These are phyloP conservation scores for Coptodon rendalli DNA, from an alignment of 2,113 vertebrate genomes.

Conservation along the genomic window DNA sequence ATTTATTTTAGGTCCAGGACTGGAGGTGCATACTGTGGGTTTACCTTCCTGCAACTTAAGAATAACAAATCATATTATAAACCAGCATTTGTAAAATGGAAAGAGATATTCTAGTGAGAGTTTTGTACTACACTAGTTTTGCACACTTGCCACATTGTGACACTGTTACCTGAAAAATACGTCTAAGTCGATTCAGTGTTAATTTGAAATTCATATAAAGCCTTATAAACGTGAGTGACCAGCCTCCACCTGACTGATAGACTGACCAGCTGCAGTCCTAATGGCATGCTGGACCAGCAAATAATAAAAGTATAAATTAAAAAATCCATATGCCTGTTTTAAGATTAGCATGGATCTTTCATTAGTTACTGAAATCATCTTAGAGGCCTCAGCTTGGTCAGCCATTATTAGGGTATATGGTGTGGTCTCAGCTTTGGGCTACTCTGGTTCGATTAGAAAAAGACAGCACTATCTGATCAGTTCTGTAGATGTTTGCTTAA, in stretches of 20 bases:
- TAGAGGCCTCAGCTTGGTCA: not conserved
- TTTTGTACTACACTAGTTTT: not conserved
- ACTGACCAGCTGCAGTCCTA: not conserved
- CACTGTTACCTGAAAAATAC: not conserved
- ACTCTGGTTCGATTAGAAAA: not conserved
- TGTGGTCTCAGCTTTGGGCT: not conserved
- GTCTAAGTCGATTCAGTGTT: not conserved
- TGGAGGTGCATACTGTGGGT: not conserved
- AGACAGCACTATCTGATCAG: not conserved
- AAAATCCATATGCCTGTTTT: not conserved
- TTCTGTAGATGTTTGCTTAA: not conserved
- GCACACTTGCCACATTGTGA: not conserved
- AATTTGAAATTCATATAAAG: not conserved
- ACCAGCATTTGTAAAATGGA: fast-evolving
- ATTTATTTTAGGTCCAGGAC: not conserved
- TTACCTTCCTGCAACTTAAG: not conserved
- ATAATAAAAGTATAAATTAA: not conserved
- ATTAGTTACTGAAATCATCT: not conserved
- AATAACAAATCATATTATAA: not conserved
- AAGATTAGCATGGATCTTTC: not conserved
- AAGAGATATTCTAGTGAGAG: not conserved
- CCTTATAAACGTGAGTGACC: fast-evolving
- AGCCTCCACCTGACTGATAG: not conserved
- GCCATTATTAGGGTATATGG: not conserved
- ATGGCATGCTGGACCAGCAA: not conserved